A percentile compares a stretch with the other conserved stretches of the same genome.
Evolutionary conservation across 2,888 invertebrate species (phyloP).

Genomic region (Phoenoteleia sp.): DNA sequence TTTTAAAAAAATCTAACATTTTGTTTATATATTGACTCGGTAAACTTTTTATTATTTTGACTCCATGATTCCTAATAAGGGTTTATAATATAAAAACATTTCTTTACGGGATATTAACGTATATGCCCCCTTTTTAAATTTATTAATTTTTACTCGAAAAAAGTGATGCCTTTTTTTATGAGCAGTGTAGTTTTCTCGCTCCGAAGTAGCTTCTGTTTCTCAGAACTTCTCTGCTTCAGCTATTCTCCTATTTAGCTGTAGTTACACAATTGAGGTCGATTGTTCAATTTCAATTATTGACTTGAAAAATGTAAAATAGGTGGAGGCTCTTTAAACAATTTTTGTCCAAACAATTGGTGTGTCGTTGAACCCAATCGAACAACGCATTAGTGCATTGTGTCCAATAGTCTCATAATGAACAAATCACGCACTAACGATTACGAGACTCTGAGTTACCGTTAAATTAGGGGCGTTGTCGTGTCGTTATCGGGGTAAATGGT

Average conservation of each 20-base stretch:
- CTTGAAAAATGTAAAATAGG: no score
- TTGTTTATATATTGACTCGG: no score
- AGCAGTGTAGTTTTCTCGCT: slow-evolving; percentile 24
- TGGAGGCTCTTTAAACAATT: no score
- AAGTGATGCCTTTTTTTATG: no score
- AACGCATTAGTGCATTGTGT: slow-evolving; percentile 35
- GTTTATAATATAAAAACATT: no score
- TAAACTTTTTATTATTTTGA: no score
- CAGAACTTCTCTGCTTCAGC: slow-evolving; percentile 79
- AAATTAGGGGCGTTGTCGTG: slow-evolving; percentile 75
- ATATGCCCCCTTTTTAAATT: no score
- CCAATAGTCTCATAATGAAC: slow-evolving; percentile 67
- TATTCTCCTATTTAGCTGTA: slow-evolving; percentile 83
- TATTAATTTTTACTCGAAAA: no score
- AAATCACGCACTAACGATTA: slow-evolving; percentile 71
- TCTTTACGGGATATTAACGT: no score
- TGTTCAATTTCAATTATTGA: slow-evolving; percentile 41
- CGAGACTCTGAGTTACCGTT: slow-evolving; percentile 70
- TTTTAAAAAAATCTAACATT: no score
- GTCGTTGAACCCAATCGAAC: slow-evolving; percentile 48
- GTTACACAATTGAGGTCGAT: slow-evolving; percentile 76
- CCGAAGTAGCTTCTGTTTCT: slow-evolving; percentile 72
- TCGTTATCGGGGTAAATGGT: slow-evolving; percentile 73
- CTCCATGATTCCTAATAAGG: no score
- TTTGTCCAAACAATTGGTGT: slow-evolving; percentile 7